phyloP scores from a whole-genome alignment of 2,797 vertebrate species.

The Hafferia zeledoni region DNA sequence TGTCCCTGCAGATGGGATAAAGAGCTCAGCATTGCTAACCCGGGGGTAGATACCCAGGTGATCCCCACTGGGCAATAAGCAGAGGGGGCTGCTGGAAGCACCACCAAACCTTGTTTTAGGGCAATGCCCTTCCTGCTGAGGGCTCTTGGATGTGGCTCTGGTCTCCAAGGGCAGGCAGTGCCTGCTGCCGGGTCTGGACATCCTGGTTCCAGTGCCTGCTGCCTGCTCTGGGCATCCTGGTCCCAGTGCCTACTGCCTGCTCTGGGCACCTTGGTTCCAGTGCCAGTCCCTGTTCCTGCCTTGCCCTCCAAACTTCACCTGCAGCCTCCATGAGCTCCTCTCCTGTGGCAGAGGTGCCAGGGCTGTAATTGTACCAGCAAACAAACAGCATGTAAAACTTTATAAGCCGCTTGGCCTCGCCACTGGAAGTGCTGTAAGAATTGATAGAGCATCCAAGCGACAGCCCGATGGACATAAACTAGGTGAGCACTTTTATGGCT shows the following conservation, averaged over 20 bases:
- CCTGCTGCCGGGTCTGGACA: background rate
- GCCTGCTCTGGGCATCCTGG: background rate
- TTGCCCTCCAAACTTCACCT: background rate
- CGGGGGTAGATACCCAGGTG: background rate
- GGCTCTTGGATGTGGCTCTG: background rate
- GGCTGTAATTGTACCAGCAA: background rate
- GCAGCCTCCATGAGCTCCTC: background rate
- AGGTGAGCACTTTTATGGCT: conserved; percentile 49
- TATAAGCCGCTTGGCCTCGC: conserved; percentile 34
- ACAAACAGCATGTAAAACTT: conserved; percentile 37
- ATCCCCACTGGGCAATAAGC: background rate
- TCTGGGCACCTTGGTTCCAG: too few relatives aligned
- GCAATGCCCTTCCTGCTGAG: background rate
- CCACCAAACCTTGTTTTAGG: background rate
- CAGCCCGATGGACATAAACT: conserved; percentile 34
- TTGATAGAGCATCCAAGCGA: conserved; percentile 5
- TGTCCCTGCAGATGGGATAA: background rate
- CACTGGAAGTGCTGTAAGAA: background rate
- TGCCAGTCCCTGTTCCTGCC: background rate
- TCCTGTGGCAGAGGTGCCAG: background rate
- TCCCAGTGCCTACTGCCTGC: background rate
- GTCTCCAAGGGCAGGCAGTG: background rate
- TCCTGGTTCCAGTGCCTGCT: background rate
- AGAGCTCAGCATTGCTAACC: background rate
- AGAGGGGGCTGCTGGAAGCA: background rate